A percentile compares a stretch with the other conserved stretches of the same genome.
phyloP scores from a whole-genome alignment of 2,797 vertebrate species.

The Betta splendens region DNA sequence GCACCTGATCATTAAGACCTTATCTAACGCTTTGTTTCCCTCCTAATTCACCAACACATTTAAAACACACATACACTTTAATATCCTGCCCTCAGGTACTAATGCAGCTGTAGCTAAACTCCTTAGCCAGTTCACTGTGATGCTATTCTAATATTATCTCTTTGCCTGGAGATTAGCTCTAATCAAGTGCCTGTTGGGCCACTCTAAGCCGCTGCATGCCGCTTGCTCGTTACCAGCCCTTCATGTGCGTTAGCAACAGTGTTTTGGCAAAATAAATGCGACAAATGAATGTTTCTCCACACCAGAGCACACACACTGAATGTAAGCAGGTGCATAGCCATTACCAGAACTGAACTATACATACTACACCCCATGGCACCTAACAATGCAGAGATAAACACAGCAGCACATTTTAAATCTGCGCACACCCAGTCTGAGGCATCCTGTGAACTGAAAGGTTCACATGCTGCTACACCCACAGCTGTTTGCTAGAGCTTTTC shows the following conservation, averaged over 20 bases:
- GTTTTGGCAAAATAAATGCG: background rate
- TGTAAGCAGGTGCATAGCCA: slow-evolving; percentile 19
- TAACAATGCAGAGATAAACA: slow-evolving; percentile 6
- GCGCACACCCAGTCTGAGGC: slow-evolving; percentile 3
- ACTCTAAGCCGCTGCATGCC: slow-evolving; percentile 11
- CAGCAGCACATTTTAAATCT: background rate
- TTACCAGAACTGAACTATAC: background rate
- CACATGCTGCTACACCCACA: slow-evolving; percentile 16
- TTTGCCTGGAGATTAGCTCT: slow-evolving; percentile 70
- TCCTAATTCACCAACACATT: slow-evolving; percentile 15
- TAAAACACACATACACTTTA: slow-evolving; percentile 11
- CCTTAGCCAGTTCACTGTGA: slow-evolving; percentile 37
- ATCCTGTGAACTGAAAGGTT: background rate
- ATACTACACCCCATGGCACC: slow-evolving; percentile 8
- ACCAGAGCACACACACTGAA: slow-evolving; percentile 2
- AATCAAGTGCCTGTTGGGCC: slow-evolving; percentile 64
- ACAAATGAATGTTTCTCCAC: background rate
- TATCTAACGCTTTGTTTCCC: background rate
- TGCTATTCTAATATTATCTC: slow-evolving; percentile 76
- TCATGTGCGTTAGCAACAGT: background rate
- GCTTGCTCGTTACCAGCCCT: background rate
- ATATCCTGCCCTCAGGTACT: slow-evolving; percentile 28
- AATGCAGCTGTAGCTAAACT: slow-evolving; percentile 53
- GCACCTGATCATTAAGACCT: background rate
- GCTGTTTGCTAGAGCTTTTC: background rate